These are phyloP conservation scores for Coptotermes formosanus DNA, from an alignment of 1,140 invertebrate genomes.

Conservation along the genomic window DNA sequence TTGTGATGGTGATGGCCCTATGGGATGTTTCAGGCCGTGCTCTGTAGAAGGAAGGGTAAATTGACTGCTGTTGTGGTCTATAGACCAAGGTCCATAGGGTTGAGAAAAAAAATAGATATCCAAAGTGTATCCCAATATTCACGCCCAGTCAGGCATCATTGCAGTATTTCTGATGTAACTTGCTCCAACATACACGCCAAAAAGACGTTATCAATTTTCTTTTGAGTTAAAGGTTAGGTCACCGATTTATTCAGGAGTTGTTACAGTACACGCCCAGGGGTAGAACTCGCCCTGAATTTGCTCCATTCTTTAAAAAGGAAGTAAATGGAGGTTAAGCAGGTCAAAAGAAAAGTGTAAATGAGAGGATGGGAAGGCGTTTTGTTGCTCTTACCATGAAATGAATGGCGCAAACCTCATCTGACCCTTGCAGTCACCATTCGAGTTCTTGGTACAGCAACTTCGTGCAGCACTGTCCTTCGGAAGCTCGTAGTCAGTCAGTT, in stretches of 20 bases:
- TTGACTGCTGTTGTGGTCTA: background rate
- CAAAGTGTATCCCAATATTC: background rate
- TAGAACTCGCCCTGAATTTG: background rate
- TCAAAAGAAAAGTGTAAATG: background rate
- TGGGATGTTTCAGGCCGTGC: background rate
- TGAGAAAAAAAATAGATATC: background rate
- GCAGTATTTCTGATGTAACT: background rate
- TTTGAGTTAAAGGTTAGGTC: background rate
- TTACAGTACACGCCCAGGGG: slow-evolving; percentile 3
- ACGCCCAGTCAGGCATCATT: background rate
- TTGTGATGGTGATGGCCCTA: background rate
- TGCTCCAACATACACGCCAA: background rate
- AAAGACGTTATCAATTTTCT: background rate
- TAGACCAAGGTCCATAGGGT: background rate
- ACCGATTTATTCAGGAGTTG: background rate
- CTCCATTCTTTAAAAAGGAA: background rate
- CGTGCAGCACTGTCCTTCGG: no score
- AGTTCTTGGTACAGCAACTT: no score
- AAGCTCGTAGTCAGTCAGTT: no score
- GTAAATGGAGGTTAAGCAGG: background rate
- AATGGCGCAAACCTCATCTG: background rate
- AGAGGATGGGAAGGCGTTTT: background rate
- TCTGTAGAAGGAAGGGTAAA: background rate
- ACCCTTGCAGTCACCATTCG: no score
- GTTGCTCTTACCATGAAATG: background rate